Conservation (phyloP, 1,140 invertebrate species). For the Matsumurasca onukii region DNA sequence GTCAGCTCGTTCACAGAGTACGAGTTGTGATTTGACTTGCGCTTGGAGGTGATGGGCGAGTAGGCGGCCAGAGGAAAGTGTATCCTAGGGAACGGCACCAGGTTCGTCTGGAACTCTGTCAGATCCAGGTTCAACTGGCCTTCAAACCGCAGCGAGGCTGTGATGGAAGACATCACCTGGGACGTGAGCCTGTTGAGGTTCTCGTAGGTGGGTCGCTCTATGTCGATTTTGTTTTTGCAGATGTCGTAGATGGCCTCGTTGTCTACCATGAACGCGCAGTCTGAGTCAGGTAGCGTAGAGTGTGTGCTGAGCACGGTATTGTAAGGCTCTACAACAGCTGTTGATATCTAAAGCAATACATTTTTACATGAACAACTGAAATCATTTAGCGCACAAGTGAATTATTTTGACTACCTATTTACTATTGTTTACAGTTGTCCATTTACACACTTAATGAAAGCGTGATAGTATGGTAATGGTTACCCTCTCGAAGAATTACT, state of each 20-base stretch:
- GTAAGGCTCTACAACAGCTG: conserved; percentile 72
- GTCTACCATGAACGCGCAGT: conserved; percentile 82
- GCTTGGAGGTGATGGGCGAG: conserved; percentile 52
- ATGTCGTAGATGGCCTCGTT: conserved; percentile 82
- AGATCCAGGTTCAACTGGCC: conserved; percentile 69
- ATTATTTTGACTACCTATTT: no score
- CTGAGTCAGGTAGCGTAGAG: conserved; percentile 72
- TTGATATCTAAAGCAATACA: conserved; percentile 52
- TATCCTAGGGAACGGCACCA: conserved; percentile 57
- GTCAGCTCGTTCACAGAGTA: conserved; percentile 65
- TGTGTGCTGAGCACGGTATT: conserved; percentile 79
- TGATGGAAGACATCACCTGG: conserved; percentile 64
- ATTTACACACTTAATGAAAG: no score
- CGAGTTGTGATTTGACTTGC: conserved; percentile 51
- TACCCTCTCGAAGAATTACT: no score
- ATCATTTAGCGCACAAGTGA: no score
- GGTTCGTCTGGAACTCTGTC: conserved; percentile 63
- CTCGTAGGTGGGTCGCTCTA: conserved; percentile 56
- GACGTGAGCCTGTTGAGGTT: conserved; percentile 59
- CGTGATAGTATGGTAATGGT: no score
- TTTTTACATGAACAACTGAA: no score
- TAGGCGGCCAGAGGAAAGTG: conserved; percentile 58
- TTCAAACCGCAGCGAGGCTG: conserved; percentile 66
- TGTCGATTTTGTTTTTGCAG: conserved; percentile 48
- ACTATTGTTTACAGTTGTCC: no score